Evolutionary conservation across 2,888 invertebrate species (phyloP).

Genomic region (Belgica antarctica): DNA sequence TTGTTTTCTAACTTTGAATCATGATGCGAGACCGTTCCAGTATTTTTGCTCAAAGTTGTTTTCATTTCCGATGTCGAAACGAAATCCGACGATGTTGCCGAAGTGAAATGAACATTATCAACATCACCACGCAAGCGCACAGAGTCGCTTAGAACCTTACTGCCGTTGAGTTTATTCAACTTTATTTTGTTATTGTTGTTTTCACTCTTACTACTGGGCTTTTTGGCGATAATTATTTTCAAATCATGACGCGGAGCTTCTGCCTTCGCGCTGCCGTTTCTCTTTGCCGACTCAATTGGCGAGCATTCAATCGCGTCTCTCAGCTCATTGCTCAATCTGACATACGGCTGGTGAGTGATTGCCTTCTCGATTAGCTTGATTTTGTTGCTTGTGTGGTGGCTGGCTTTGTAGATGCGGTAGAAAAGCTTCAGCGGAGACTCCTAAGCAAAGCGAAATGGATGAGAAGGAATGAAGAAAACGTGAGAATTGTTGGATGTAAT

Average conservation of each 20-base stretch:
- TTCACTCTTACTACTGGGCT: slow-evolving; percentile 45
- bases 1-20: slow-evolving; percentile 45
- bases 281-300: background rate
- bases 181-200: slow-evolving; percentile 45
- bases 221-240: slow-evolving; percentile 48
- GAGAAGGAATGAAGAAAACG: too few relatives aligned
- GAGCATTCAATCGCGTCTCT: background rate
- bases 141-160: slow-evolving; percentile 48
- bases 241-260: slow-evolving; percentile 38
- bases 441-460: slow-evolving; percentile 52
- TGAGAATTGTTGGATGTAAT: too few relatives aligned
- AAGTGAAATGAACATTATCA: slow-evolving; percentile 46
- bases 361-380: slow-evolving; percentile 26
- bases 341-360: slow-evolving; percentile 32
- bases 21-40: slow-evolving; percentile 45
- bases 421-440: slow-evolving; percentile 65
- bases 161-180: slow-evolving; percentile 45
- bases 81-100: slow-evolving; percentile 37
- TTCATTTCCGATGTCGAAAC: slow-evolving; percentile 43
- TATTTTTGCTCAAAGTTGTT: slow-evolving; percentile 40
- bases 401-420: slow-evolving; percentile 59
- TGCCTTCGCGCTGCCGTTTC: background rate
- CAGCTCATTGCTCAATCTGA: slow-evolving; percentile 13
- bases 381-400: slow-evolving; percentile 25
- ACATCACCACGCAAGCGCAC: slow-evolving; percentile 55